Conservation (phyloP, 1,140 invertebrate species). For the Theocolax elegans region DNA sequence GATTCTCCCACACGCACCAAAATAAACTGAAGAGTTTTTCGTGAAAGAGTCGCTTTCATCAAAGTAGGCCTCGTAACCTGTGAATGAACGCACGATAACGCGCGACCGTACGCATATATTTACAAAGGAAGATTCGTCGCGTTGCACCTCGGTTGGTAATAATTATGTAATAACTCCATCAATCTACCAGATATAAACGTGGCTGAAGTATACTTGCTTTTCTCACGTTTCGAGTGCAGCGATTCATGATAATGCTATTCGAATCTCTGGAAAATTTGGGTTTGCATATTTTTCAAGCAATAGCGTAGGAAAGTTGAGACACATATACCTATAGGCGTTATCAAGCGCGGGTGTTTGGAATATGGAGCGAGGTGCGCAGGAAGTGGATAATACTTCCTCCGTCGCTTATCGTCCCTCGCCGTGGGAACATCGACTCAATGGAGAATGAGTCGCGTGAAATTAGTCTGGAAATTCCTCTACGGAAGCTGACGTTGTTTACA, state of each 20-base stretch:
- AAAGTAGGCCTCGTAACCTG: slow-evolving; percentile 45
- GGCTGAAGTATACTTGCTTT: slow-evolving; percentile 2
- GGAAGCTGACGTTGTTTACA: slow-evolving; percentile 31
- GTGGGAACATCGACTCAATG: slow-evolving; percentile 45
- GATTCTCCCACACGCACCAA: not conserved
- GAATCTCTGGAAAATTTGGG: not conserved
- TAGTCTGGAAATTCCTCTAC: slow-evolving; percentile 38
- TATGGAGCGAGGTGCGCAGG: slow-evolving; percentile 8
- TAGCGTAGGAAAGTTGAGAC: too few relatives aligned
- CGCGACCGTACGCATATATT: slow-evolving; percentile 68
- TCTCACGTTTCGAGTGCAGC: slow-evolving; percentile 4
- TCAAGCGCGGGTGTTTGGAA: slow-evolving; percentile 21
- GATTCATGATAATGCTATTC: not conserved
- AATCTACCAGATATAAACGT: too few relatives aligned
- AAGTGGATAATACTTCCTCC: slow-evolving; percentile 37
- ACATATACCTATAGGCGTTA: not conserved
- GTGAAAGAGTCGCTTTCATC: slow-evolving; percentile 61
- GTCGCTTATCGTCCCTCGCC: slow-evolving; percentile 36
- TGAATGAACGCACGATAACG: slow-evolving; percentile 61
- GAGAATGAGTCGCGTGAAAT: slow-evolving; percentile 32
- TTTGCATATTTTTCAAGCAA: too few relatives aligned
- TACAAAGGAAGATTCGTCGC: slow-evolving; percentile 39
- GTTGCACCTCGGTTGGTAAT: not conserved
- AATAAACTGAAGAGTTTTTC: slow-evolving; percentile 7
- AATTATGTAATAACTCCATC: too few relatives aligned